Base-by-base conservation (phyloP, 2,113 vertebrate genomes). In the Cryptoleucopteryx plumbea region DNA sequence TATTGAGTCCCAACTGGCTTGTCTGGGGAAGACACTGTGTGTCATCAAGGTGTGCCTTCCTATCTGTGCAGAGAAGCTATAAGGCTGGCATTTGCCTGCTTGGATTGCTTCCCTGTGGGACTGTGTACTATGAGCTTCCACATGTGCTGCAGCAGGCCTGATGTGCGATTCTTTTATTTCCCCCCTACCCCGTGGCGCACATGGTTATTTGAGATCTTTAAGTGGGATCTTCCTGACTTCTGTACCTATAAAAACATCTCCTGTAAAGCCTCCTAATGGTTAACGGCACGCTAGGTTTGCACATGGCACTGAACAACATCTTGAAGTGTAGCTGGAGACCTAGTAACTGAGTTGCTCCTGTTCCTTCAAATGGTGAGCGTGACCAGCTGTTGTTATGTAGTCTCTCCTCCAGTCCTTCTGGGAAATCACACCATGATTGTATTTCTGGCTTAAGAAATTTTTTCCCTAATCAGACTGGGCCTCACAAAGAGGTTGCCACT, bases 401-500 rank as follows among this genome's bases (percentile, higher is more conserved):
- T 11, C 77, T 73, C 53, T 82, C 70, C 63, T 87, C 86, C 62
- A 36, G 74, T 38, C 89, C 89, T 96, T 95, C 91, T 91, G 96
- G 91, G 96, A 97, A 96, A 93, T 97, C 95, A 94, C 91, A 82
- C 78, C 7, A 1, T 4, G 61, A 97, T 97, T 97, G 82, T 97
- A 89, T 96, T 96, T 94, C 93, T 96, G 91, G 89, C 95, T 96
- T 96, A 96, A 90, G 94, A 94, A 71, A 55, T 79, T 86, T 95
- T 94, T 94, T 10, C 56, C 19, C 78, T 96, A 94, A 91, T 96
- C 95, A 95, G 96, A 72, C 89, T 80, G 93, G 84, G 87, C 89
- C 79, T 88, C 97, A 96, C 89, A 91, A 96, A 91, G 93, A 91
- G 74, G 94, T 95, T 94, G 89, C 93, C 94, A 96, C 95, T 97